Conservation (phyloP, 2,113 vertebrate genomes). For the Craseonycteris thonglongyai region DNA sequence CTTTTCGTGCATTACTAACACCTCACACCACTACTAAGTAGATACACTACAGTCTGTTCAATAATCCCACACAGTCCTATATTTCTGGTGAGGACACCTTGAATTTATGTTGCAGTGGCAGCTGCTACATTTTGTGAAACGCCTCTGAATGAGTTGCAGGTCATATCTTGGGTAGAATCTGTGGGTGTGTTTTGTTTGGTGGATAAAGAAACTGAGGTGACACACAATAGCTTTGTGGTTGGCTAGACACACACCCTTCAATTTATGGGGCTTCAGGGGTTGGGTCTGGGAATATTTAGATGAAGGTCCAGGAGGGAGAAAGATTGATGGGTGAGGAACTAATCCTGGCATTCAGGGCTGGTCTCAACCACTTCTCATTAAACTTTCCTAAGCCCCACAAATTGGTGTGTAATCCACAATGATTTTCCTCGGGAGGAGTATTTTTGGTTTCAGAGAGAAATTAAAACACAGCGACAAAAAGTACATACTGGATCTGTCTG, state of each 20-base stretch:
- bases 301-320: not conserved
- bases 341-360: not conserved
- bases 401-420: rapidly evolving
- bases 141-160: not conserved
- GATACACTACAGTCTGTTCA: not conserved
- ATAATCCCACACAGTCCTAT: not conserved
- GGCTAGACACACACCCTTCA: not conserved
- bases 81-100: not conserved
- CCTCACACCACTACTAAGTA: not conserved
- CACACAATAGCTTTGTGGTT: not conserved
- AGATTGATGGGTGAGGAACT: not conserved
- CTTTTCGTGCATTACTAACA: not conserved
- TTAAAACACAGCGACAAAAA: too few relatives aligned
- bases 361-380: not conserved
- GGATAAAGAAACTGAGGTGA: not conserved
- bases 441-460: not conserved
- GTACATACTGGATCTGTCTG: not conserved
- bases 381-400: not conserved
- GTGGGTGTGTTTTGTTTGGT: not conserved
- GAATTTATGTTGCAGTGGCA: not conserved
- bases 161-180: not conserved
- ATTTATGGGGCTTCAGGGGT: not conserved
- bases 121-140: not conserved
- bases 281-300: not conserved
- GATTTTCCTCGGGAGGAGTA: not conserved